Percentiles rank a stretch among this genome's conserved stretches.
These are phyloP conservation scores for Pomacea maculata DNA, from an alignment of 1,140 invertebrate species.

Conservation along the genomic window DNA sequence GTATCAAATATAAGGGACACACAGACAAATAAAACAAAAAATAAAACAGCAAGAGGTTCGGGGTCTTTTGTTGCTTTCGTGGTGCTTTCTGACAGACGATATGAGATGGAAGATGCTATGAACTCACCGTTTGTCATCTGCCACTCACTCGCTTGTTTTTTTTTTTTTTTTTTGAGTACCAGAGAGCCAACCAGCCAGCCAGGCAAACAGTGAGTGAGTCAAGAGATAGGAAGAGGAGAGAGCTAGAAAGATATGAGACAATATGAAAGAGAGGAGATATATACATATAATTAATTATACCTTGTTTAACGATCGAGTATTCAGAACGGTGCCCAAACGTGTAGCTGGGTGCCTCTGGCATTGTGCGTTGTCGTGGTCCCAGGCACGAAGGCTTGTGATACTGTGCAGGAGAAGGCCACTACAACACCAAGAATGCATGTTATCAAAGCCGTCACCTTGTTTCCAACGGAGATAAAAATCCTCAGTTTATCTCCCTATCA, in stretches of 20 bases:
- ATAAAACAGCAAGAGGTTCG: neutral
- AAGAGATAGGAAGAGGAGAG: neutral
- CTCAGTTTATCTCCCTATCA: too few species aligned
- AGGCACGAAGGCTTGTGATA: conserved; percentile 37
- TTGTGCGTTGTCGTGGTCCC: conserved; percentile 40
- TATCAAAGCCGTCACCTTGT: too few species aligned
- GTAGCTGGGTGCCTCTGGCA: conserved; percentile 38
- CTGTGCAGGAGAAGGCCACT: conserved; percentile 49
- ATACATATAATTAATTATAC: conserved; percentile 17
- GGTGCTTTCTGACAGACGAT: too few species aligned
- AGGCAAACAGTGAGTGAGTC: neutral
- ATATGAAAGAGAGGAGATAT: too few species aligned
- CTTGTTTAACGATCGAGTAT: conserved; percentile 31
- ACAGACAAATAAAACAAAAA: neutral
- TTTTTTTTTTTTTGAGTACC: too few species aligned
- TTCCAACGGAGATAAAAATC: too few species aligned
- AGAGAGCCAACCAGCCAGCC: too few species aligned
- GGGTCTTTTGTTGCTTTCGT: too few species aligned
- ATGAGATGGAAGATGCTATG: too few species aligned
- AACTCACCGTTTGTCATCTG: too few species aligned
- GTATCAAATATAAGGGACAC: too few species aligned
- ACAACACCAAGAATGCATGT: conserved; percentile 1
- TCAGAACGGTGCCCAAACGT: conserved; percentile 39
- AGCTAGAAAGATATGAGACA: neutral
- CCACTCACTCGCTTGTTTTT: too few species aligned